Evolutionary conservation across 2,888 invertebrate species (phyloP), one percentile per base, ranked within the genome.

Genomic region (Hipparchia semele): DNA sequence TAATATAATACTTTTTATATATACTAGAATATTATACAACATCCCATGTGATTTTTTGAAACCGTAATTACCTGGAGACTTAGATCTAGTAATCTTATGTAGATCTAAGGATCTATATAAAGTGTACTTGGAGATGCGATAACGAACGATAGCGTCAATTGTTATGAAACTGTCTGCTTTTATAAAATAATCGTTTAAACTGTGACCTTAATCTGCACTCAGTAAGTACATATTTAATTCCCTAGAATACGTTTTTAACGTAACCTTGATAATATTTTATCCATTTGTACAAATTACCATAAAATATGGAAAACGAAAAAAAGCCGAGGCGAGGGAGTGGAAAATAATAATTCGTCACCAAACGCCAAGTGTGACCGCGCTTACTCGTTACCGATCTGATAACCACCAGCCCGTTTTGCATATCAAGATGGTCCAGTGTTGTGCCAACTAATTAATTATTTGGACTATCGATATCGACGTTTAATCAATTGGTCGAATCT

Each of bases 361-460:
- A 87, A 88, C 84, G 79, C 75, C 70, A 80, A 86, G 84, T 84
- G 86, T 85, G 86, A 85, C 84, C 81, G 81, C 82, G 85, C 83
- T 84, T 81, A 80, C 81, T 82, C 79, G 83, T 76, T 82, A 81
- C 82, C 81, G 81, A 89, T 89, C 89, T 81, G 89, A 89, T 89
- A 89, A 78, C 72, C 70, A 73, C 70, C 72, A 78, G 79, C 75
- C 84, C 85, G 86, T 84, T 89, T 89, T 87, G 89, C 89, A 89
- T 89, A 89, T 88, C 85, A 81, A 80, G 84, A 84, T 84, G 82
- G 81, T 79, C 81, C 84, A 84, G 86, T 78, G 79, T 73, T 77
- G 77, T 73, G 72, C 72, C 69, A 45, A n/a, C 66, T 53, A 53
- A 62, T 70, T 72, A 73, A 70, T 69, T 73, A 68, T 62, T 39